Evolutionary conservation across 2,888 invertebrate genomes (phyloP).

Genomic region (Oxyteleia sp.): DNA sequence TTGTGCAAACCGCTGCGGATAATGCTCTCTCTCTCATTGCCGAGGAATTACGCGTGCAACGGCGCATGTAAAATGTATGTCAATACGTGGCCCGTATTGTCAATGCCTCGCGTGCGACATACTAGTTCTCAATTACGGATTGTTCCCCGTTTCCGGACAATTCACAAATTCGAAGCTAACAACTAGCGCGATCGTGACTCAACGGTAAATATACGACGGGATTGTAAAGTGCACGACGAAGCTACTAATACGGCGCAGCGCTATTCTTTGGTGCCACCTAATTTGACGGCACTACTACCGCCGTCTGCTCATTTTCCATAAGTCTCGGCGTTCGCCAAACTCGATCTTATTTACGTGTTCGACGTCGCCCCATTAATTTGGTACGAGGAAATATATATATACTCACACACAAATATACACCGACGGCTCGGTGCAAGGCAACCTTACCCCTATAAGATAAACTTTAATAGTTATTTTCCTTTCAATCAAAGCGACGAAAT

Average conservation of each 20-base stretch:
- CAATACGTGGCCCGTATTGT: conserved; percentile 55
- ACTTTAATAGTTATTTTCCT: conserved; percentile 48
- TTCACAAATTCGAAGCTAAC: conserved; percentile 66
- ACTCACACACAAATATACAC: neutral
- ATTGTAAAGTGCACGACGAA: conserved; percentile 53
- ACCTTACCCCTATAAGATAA: conserved; percentile 21
- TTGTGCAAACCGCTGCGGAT: conserved; percentile 20
- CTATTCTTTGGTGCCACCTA: conserved; percentile 53
- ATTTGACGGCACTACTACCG: conserved; percentile 41
- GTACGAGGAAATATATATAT: neutral
- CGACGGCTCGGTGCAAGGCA: neutral
- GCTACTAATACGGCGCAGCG: conserved; percentile 46
- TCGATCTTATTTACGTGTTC: conserved; percentile 52
- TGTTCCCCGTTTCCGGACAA: conserved; percentile 63
- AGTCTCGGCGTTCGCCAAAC: conserved; percentile 27
- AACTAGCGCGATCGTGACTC: conserved; percentile 57
- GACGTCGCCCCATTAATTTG: conserved; percentile 42
- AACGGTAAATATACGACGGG: conserved; percentile 59
- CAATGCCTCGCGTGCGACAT: conserved; percentile 65
- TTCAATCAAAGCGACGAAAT: conserved; percentile 54
- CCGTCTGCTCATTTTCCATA: conserved; percentile 27
- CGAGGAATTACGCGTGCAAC: conserved; percentile 48
- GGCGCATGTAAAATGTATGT: conserved; percentile 62
- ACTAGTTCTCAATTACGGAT: conserved; percentile 59
- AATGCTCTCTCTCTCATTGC: conserved; percentile 12